Conservation (phyloP, 30 jellyfish, hydroid and myxozoan species). For the Chironex yamaguchii region DNA sequence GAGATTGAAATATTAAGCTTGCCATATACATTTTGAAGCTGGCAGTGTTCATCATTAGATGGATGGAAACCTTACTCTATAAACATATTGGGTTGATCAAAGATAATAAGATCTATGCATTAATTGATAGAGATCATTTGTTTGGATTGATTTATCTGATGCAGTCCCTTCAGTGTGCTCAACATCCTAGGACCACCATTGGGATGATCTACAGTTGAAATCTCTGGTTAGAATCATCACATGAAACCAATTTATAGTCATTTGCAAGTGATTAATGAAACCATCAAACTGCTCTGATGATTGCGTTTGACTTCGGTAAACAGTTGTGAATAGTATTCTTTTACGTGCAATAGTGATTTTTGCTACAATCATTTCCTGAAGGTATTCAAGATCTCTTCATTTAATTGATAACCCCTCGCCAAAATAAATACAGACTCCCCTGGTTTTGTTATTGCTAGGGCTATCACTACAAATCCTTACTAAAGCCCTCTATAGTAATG, state of each 20-base stretch:
- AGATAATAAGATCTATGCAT: slow-evolving; percentile 25
- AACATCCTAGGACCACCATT: slow-evolving; percentile 27
- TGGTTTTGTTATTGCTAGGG: slow-evolving; percentile 28
- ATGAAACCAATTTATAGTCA: slow-evolving; percentile 32
- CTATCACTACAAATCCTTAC: slow-evolving; percentile 28
- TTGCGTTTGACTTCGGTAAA: slow-evolving; percentile 35
- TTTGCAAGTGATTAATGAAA: slow-evolving; percentile 43
- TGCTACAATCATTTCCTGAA: slow-evolving; percentile 18
- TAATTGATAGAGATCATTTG: slow-evolving; percentile 46
- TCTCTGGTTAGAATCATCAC: slow-evolving; percentile 46
- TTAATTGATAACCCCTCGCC: slow-evolving; percentile 19
- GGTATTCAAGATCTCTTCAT: slow-evolving; percentile 8
- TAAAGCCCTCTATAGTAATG: slow-evolving; percentile 12
- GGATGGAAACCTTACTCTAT: slow-evolving; percentile 15
- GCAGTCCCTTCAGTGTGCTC: slow-evolving; percentile 48
- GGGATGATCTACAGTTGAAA: slow-evolving; percentile 29
- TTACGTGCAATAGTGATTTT: slow-evolving; percentile 47
- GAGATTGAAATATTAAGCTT: slow-evolving; percentile 29
- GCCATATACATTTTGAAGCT: slow-evolving; percentile 19
- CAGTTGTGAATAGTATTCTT: slow-evolving; percentile 13
- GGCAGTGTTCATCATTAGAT: slow-evolving; percentile 32
- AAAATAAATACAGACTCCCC: slow-evolving; percentile 54
- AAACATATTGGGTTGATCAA: slow-evolving; percentile 38
- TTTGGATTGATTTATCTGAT: slow-evolving; percentile 18
- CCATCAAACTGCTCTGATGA: slow-evolving; percentile 5